These are phyloP conservation scores for Stenodera caucasica DNA, from an alignment of 2,888 invertebrate genomes.

Conservation along the genomic window DNA sequence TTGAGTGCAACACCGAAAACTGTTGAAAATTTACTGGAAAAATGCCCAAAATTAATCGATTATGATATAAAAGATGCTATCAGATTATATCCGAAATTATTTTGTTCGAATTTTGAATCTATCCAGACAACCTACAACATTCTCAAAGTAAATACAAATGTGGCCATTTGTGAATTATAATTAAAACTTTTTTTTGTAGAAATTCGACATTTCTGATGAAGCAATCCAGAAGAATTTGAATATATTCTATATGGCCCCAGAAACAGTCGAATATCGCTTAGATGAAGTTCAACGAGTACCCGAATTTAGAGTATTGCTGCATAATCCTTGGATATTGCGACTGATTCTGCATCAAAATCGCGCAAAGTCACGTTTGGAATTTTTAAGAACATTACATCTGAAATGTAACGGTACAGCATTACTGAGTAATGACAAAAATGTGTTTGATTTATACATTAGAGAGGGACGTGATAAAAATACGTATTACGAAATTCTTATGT, in stretches of 20 bases:
- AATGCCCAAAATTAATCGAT: conserved; percentile 60
- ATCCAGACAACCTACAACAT: conserved; percentile 60
- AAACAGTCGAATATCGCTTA: conserved; percentile 63
- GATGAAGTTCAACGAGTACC: conserved; percentile 60
- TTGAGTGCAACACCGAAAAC: conserved; percentile 63
- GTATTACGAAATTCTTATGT: conserved; percentile 55
- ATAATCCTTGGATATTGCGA: conserved; percentile 63
- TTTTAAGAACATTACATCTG: conserved; percentile 57
- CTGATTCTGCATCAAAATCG: conserved; percentile 58
- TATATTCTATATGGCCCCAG: conserved; percentile 62
- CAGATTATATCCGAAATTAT: conserved; percentile 63
- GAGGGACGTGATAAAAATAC: conserved; percentile 61
- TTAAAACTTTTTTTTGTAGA: conserved; percentile 47
- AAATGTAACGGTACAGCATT: conserved; percentile 57
- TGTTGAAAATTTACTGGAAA: conserved; percentile 59
- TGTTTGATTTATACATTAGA: conserved; percentile 55
- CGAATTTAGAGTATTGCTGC: conserved; percentile 63
- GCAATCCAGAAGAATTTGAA: conserved; percentile 60
- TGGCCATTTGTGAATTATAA: background rate
- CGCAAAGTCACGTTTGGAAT: conserved; percentile 57
- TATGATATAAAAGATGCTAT: conserved; percentile 61
- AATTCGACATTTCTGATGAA: conserved; percentile 61
- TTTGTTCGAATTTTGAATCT: conserved; percentile 62
- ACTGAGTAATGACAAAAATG: conserved; percentile 42
- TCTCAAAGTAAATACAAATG: conserved; percentile 50